Evolutionary conservation across 2,797 vertebrate genomes (phyloP), one percentile per base, ranked within the genome.

Genomic region (Alexandromys oeconomus): DNA sequence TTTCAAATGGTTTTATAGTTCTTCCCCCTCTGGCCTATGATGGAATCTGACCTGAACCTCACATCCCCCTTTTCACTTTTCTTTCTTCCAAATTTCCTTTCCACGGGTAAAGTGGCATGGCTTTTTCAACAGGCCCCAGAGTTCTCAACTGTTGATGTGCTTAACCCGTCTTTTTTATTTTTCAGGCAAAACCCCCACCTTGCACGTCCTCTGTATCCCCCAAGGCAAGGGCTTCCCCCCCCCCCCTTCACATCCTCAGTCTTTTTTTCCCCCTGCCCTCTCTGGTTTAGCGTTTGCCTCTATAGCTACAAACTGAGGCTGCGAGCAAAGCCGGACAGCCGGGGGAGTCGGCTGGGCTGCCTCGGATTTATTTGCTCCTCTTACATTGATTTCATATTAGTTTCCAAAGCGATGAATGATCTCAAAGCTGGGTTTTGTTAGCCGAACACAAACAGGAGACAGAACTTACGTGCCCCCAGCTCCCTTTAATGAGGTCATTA

Each of bases 401-500:
- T 98, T 98, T 97, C 97, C 97, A 97, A 98, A 98, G 97, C 81
- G n/a, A 98, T 98, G 84, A 97, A 98, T 96, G 96, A 98, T 98
- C 96, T 96, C 94, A 95, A 97, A 97, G 97, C 96, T 69, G 94
- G 95, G 97, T 97, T 98, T 98, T 98, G 97, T 98, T 97, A 98
- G 96, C 96, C 0, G 97, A 97, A 97, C 87, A 97, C 97, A 93
- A 97, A 97, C 97, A 96, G 98, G 96, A 98, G 98, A 98, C 97
- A 97, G 97, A 97, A 98, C 97, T 98, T 97, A 97, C 97, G 97
- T 98, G 98, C 98, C 98, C 98, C 98, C 98, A 98, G 97, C 95
- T 98, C 98, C 97, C 98, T 97, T 98, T 98, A 99, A 98, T 98
- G 98, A 98, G 98, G 98, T 98, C 99, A 99, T 99, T 99, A 99